A percentile compares a stretch with the other conserved stretches of the same genome.
Evolutionary conservation across 2,113 vertebrate genomes (phyloP).

Genomic region (Podilymbus podiceps): DNA sequence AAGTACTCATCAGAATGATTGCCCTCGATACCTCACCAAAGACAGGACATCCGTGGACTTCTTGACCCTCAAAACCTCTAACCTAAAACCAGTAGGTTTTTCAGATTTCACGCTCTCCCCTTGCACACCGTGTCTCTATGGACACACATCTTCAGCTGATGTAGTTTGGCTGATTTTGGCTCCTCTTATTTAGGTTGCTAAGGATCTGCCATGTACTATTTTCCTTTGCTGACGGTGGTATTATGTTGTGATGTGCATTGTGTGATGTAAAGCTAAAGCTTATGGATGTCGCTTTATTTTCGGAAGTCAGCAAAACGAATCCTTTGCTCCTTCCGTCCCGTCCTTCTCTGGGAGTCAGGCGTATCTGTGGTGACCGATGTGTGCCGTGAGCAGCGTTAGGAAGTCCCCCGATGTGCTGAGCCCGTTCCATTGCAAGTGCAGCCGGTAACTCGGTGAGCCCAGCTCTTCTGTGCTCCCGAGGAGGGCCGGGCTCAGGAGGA

Average conservation of each 20-base stretch:
- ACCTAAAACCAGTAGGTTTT: background rate
- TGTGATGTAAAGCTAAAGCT: background rate
- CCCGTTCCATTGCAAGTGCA: background rate
- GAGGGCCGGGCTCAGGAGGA: background rate
- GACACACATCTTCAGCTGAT: background rate
- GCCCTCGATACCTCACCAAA: background rate
- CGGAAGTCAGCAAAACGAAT: background rate
- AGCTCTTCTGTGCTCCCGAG: background rate
- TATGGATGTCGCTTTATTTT: background rate
- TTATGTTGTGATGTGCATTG: rapidly evolving
- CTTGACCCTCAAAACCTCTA: background rate
- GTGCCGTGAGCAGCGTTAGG: rapidly evolving
- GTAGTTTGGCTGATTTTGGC: background rate
- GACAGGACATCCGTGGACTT: background rate
- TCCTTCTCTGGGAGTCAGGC: background rate
- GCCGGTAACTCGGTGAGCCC: background rate
- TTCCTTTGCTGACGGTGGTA: background rate
- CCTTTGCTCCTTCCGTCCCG: background rate
- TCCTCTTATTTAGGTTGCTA: background rate
- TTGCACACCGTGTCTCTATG: rapidly evolving
- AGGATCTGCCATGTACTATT: background rate
- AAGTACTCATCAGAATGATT: background rate
- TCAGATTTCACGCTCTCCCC: background rate
- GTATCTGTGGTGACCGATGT: too few relatives aligned
- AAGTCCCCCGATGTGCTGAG: background rate